Conservation (phyloP, 2,113 vertebrate genomes). For the Ascaphus truei region DNA sequence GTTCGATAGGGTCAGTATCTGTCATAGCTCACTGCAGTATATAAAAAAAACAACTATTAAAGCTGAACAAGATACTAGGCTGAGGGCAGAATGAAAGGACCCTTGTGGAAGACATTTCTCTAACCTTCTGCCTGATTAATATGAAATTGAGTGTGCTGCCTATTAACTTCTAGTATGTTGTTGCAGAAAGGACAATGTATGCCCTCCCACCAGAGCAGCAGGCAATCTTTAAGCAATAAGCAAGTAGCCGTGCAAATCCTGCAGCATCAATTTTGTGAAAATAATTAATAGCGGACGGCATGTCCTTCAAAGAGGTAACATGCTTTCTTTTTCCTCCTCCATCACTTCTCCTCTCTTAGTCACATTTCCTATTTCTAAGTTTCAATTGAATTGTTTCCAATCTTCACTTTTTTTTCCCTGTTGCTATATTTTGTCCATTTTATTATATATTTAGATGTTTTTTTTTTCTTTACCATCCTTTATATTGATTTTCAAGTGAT, state of each 20-base stretch:
- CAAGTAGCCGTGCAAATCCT: background rate
- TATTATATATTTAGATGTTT: too few relatives aligned
- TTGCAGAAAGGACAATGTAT: constrained; percentile 2
- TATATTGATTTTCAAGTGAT: too few relatives aligned
- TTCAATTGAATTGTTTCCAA: too few relatives aligned
- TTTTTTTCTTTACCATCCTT: too few relatives aligned
- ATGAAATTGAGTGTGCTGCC: constrained; percentile 6
- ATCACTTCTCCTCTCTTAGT: background rate
- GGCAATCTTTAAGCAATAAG: background rate
- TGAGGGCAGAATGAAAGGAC: background rate
- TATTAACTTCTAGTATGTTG: constrained; percentile 17
- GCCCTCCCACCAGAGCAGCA: background rate
- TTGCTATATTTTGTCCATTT: too few relatives aligned
- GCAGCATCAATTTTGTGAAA: background rate
- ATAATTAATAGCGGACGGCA: constrained; percentile 2
- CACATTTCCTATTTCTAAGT: too few relatives aligned
- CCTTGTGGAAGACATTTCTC: background rate
- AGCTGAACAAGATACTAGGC: background rate
- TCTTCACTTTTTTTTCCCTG: too few relatives aligned
- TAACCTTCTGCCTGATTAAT: constrained; percentile 23
- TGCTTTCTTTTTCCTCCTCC: too few relatives aligned
- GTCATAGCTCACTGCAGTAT: background rate
- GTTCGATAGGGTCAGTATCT: background rate
- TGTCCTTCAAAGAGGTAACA: background rate
- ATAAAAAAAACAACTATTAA: background rate